Conservation (phyloP, 2,888 invertebrate genomes). For the Caenorhabditis uteleia region DNA sequence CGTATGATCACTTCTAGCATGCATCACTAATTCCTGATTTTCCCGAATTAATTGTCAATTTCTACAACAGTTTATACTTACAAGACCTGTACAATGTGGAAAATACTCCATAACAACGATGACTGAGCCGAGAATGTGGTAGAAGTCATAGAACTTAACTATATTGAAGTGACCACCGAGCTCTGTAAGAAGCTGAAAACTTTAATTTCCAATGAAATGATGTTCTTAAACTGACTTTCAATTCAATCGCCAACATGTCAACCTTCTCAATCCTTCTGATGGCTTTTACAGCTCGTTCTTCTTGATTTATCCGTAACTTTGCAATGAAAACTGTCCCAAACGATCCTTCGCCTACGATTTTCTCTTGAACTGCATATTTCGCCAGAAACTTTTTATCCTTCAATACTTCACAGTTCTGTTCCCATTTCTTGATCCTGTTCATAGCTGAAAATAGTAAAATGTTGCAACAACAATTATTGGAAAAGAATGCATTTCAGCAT, state of each 20-base stretch:
- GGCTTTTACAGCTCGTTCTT: conserved; percentile 28
- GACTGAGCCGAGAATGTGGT: conserved; percentile 16
- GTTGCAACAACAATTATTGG: background rate
- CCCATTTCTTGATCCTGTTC: conserved; percentile 13
- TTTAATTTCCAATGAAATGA: background rate
- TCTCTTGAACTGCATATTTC: conserved; percentile 10
- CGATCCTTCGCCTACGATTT: conserved; percentile 36
- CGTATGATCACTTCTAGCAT: conserved; percentile 8
- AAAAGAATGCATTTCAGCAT: no score
- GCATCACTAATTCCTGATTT: conserved; percentile 11
- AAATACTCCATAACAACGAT: conserved; percentile 33
- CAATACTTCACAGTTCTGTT: conserved; percentile 30
- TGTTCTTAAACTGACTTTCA: conserved; percentile 3
- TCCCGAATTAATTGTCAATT: background rate
- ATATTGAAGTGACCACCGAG: conserved; percentile 37
- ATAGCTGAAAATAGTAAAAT: conserved; percentile 6
- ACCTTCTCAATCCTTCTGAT: conserved; percentile 28
- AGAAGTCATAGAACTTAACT: conserved; percentile 31
- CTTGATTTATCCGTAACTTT: conserved; percentile 7
- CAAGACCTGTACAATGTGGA: conserved; percentile 18
- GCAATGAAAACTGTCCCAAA: conserved; percentile 35
- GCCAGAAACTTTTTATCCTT: conserved; percentile 6
- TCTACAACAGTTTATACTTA: background rate
- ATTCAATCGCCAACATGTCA: conserved; percentile 25
- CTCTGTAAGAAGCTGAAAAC: conserved; percentile 19